phyloP scores from a whole-genome alignment of 2,113 vertebrate species.

The Clarias magur region DNA sequence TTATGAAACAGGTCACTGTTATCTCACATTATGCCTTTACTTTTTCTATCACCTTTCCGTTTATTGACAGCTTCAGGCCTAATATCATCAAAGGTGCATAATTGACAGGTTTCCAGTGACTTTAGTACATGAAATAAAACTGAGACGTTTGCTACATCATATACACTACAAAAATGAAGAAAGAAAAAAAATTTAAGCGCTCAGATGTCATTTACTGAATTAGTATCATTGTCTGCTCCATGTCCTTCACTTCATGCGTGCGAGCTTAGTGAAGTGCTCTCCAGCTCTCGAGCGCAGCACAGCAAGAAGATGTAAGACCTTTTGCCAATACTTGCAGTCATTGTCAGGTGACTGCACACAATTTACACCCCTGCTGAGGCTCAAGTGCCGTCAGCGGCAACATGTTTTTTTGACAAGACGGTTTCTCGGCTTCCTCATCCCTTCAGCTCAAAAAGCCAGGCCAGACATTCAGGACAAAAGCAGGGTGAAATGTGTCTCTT shows the following conservation, averaged over 20 bases:
- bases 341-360: conserved; percentile 65
- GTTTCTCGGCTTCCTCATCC: not conserved
- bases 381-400: conserved; percentile 9
- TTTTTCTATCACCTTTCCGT: not conserved
- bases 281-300: conserved; percentile 24
- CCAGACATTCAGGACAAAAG: not conserved
- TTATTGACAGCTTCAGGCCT: not conserved
- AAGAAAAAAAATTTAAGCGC: not conserved
- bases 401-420: conserved; percentile 43
- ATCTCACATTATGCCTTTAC: not conserved
- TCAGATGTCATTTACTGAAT: not conserved
- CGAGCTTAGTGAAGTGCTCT: conserved; percentile 6
- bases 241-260: not conserved
- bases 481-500: not conserved
- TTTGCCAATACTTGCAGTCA: conserved; percentile 65
- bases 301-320: conserved; percentile 34
- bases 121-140: not conserved
- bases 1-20: not conserved
- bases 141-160: not conserved
- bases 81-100: not conserved
- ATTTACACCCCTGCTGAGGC: not conserved
- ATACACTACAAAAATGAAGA: not conserved
- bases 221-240: not conserved
- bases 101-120: not conserved
- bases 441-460: not conserved